phyloP scores from a whole-genome alignment of 2,113 vertebrate species.

The Cebus imitator region DNA sequence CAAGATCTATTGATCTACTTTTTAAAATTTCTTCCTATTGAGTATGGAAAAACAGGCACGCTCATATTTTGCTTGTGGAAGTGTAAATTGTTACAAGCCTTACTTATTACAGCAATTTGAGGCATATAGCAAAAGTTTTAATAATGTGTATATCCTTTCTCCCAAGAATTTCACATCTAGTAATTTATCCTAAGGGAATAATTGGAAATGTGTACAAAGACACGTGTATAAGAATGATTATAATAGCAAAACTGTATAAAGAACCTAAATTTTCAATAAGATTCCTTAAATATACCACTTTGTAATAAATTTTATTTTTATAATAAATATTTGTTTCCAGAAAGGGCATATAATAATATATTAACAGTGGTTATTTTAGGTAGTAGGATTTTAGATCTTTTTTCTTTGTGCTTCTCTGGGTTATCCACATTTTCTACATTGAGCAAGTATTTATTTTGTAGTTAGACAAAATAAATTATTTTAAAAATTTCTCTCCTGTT shows the following conservation, averaged over 20 bases:
- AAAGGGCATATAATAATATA: neutral
- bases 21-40: neutral
- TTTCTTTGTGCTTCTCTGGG: conserved; percentile 4
- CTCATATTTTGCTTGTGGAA: conserved; percentile 36
- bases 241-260: conserved; percentile 39
- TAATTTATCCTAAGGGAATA: conserved; percentile 16
- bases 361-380: neutral
- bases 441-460: conserved; percentile 14
- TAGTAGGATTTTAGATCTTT: neutral
- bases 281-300: neutral
- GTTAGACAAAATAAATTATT: neutral
- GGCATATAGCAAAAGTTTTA: neutral
- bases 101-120: neutral
- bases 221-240: conserved; percentile 11
- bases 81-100: neutral
- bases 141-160: neutral
- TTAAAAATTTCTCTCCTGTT: neutral
- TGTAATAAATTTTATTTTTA: neutral
- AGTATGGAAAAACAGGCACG: neutral
- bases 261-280: conserved; percentile 29
- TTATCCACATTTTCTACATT: conserved; percentile 3
- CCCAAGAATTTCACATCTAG: conserved; percentile 18
- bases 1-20: neutral
- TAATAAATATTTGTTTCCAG: conserved; percentile 2
- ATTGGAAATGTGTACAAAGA: neutral